A percentile compares a stretch with the other conserved stretches of the same genome.
Conservation (phyloP, 1,140 invertebrate species). For the Drosophila ironensis region DNA sequence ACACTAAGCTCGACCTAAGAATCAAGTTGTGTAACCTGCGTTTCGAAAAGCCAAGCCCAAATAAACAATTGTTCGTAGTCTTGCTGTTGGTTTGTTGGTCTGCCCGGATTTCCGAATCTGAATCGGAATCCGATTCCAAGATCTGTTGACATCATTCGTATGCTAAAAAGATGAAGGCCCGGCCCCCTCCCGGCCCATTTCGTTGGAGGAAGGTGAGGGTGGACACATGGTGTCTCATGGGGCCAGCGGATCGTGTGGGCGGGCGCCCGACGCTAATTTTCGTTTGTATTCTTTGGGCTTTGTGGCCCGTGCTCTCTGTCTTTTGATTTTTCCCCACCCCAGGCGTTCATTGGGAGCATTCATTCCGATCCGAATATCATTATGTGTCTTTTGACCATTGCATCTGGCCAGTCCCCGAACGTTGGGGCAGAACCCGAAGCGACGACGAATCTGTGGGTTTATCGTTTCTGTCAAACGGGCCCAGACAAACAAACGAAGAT, state of each 20-base stretch:
- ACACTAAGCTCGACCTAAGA: constrained; percentile 42
- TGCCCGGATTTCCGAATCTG: background rate
- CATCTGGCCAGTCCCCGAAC: constrained; percentile 43
- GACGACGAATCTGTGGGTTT: constrained; percentile 44
- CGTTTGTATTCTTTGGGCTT: constrained; percentile 37
- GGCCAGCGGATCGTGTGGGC: constrained; percentile 37
- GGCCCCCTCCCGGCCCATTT: background rate
- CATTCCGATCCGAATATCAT: constrained; percentile 17
- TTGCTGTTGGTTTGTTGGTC: no score
- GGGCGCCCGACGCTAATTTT: constrained; percentile 61
- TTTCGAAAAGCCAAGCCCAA: constrained; percentile 29
- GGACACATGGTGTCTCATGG: constrained; percentile 45
- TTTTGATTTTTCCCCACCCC: constrained; percentile 20
- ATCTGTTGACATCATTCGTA: constrained; percentile 39
- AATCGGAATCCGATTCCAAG: background rate
- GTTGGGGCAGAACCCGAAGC: constrained; percentile 31
- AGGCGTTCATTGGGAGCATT: constrained; percentile 39
- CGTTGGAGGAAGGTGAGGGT: constrained; percentile 20
- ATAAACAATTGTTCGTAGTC: constrained; percentile 28
- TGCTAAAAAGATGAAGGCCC: constrained; percentile 18
- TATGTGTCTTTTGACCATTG: constrained; percentile 33
- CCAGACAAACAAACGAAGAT: constrained; percentile 63
- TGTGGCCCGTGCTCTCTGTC: no score
- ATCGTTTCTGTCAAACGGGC: constrained; percentile 47
- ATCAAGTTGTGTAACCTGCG: constrained; percentile 23